Base-by-base conservation (phyloP, 1,140 invertebrate genomes). In the Dendroctonus ponderosae region DNA sequence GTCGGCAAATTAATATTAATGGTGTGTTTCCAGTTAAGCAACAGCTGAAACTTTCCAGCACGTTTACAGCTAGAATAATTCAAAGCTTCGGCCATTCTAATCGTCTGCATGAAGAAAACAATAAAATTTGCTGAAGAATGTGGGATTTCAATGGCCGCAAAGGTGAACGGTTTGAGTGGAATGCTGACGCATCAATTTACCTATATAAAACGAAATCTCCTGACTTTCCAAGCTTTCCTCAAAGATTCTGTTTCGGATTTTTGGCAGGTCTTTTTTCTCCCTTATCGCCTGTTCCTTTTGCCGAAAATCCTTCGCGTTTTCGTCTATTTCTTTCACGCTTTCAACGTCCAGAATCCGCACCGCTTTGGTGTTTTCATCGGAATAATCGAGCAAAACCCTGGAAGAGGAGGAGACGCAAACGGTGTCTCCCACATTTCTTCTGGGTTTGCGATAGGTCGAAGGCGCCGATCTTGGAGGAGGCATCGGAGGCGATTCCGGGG, bases 331-430 rank as follows among this genome's bases (percentile, higher is more conserved):
- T 9, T 9, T 38, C 39, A 57, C 61, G 14, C 52, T 52, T 7
- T 54, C 46, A 11, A 14, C 52, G 49, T 61, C 54, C 42, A 62
- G 48, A n/a, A 50, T 11, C 15, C 56, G 15, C 15, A 59, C 42
- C 6, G 63, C 37, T 44, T 51, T 53, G 14, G 46, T 37, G 11
- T 66, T 66, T 12, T 6, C 26, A 49, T 59, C 67, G 26, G 15
- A 42, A 52, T 72, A 51, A 59, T 70, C 12, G 70, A 64, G 15
- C 53, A 72, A 73, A 5, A 78, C 67, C 51, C 62, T 66, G 5
- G 76, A 74, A 8, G 73, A 61, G 0, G 75, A 78, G 14, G 75
- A 71, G 6, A 79, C 70, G 49, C 60, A 74, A 7, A 79, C 76
- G 14, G 54, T 64, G 66, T 79, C 77, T 7, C 72, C 77, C 15